These are phyloP conservation scores for Aix galericulata DNA, from an alignment of 2,113 vertebrate genomes.

Conservation along the genomic window DNA sequence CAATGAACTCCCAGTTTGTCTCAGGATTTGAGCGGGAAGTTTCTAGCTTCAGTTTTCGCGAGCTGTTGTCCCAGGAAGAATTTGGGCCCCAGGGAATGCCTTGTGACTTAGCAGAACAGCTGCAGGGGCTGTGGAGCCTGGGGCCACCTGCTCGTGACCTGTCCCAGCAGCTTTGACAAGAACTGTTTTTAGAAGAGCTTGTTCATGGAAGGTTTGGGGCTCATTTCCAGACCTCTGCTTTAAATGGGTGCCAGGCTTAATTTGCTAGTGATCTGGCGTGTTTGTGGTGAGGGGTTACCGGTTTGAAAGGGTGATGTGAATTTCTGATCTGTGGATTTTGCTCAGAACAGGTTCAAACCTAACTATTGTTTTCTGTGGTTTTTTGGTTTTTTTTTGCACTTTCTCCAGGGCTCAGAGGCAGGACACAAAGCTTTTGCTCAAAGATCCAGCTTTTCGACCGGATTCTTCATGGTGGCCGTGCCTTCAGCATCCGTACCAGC, in stretches of 20 bases:
- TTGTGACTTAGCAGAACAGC: neutral
- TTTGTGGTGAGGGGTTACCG: neutral
- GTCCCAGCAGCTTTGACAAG: neutral
- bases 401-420: neutral
- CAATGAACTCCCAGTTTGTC: neutral
- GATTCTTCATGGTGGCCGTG: accelerated
- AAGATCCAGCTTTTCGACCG: neutral
- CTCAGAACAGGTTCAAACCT: neutral
- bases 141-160: neutral
- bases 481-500: neutral
- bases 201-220: neutral
- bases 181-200: neutral
- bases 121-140: accelerated
- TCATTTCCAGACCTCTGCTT: neutral
- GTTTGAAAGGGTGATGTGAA: neutral
- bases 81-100: neutral
- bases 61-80: neutral
- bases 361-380: neutral
- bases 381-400: neutral
- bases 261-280: neutral
- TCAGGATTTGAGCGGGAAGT: neutral
- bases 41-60: accelerated
- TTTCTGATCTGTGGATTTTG: neutral
- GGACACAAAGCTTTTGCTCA: neutral
- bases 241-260: neutral